These are phyloP conservation scores for Diabrotica virgifera DNA, from an alignment of 1,140 invertebrate species.

Conservation along the genomic window DNA sequence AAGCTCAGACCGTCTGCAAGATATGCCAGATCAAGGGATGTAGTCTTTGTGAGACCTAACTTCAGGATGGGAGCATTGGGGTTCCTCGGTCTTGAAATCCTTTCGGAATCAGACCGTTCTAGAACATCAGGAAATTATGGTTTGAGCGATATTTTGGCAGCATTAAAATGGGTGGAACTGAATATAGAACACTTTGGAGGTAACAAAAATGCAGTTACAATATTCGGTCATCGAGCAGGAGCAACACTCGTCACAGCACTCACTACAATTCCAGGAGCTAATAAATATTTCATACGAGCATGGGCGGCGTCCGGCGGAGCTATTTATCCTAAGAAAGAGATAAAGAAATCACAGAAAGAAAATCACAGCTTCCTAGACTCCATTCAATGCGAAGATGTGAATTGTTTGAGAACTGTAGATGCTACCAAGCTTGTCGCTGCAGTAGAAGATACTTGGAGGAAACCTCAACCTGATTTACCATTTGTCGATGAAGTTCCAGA, in stretches of 20 bases:
- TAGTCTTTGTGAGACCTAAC: constrained; percentile 80
- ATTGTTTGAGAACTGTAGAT: constrained; percentile 61
- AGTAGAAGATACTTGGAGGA: constrained; percentile 67
- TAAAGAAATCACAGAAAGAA: constrained; percentile 58
- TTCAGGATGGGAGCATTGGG: constrained; percentile 76
- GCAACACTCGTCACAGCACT: constrained; percentile 74
- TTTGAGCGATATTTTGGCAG: constrained; percentile 73
- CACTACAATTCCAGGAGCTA: constrained; percentile 55
- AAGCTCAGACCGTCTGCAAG: constrained; percentile 49
- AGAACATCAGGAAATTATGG: constrained; percentile 84
- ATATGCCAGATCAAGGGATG: constrained; percentile 62
- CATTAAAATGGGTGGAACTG: constrained; percentile 74
- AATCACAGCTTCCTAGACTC: constrained; percentile 59
- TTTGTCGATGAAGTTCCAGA: constrained; percentile 53
- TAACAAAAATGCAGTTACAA: constrained; percentile 67
- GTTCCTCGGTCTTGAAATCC: constrained; percentile 68
- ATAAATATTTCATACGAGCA: constrained; percentile 62
- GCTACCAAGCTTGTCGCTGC: constrained; percentile 62
- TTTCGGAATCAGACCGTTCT: constrained; percentile 68
- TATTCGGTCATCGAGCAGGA: constrained; percentile 76
- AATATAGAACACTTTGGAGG: constrained; percentile 84
- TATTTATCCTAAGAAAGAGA: constrained; percentile 61
- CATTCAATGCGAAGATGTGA: constrained; percentile 53
- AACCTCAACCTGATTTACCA: constrained; percentile 60
- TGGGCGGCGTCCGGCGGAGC: constrained; percentile 74